Conservation (phyloP, 2,888 invertebrate genomes). For the Dyspetes luteomarginatus region DNA sequence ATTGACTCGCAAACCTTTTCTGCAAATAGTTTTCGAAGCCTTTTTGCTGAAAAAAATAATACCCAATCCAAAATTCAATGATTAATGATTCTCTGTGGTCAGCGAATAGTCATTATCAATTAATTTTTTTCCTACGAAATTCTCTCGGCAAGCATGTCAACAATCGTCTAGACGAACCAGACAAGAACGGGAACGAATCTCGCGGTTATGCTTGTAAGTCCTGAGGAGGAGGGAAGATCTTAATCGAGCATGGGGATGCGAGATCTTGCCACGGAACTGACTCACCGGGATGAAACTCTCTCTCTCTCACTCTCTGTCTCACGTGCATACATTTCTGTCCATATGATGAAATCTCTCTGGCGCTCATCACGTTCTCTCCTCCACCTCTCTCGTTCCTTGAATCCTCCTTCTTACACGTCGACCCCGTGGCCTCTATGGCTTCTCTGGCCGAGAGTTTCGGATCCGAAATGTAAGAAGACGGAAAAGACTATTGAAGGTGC, state of each 20-base stretch:
- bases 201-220: conserved; percentile 33
- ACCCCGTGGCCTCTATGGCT: conserved; percentile 30
- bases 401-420: conserved; percentile 14
- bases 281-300: conserved; percentile 75
- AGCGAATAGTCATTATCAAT: background rate
- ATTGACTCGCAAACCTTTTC: background rate
- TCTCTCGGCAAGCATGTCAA: conserved; percentile 15
- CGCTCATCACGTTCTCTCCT: conserved; percentile 34
- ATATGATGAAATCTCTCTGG: conserved; percentile 57
- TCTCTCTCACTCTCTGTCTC: no score
- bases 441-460: conserved; percentile 13
- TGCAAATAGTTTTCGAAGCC: background rate
- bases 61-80: background rate
- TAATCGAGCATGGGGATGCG: conserved; percentile 62
- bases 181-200: conserved; percentile 26
- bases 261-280: conserved; percentile 71
- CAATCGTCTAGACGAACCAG: conserved; percentile 19
- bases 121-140: background rate
- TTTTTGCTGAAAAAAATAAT: background rate
- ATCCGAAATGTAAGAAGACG: conserved; percentile 47
- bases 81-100: background rate
- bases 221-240: conserved; percentile 59
- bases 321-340: conserved; percentile 29
- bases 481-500: conserved; percentile 71
- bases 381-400: conserved; percentile 53